Conservation (phyloP, 2,113 vertebrate species). For the Hippocampus abdominalis region DNA sequence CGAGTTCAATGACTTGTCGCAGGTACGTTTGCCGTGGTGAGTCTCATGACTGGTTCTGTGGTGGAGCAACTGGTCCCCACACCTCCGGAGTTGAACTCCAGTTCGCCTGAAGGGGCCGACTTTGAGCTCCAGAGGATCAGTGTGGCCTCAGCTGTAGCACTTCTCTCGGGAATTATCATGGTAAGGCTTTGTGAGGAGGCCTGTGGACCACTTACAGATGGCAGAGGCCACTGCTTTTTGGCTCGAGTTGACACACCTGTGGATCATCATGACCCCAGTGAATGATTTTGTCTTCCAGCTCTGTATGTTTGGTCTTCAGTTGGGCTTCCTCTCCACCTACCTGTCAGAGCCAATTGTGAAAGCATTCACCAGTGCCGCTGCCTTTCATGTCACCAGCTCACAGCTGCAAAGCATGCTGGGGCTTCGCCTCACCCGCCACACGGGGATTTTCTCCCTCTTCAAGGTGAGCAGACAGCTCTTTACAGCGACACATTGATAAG, state of each 20-base stretch:
- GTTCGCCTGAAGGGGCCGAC: constrained; percentile 65
- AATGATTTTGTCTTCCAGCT: constrained; percentile 63
- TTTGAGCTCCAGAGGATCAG: constrained; percentile 80
- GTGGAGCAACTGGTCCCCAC: constrained; percentile 82
- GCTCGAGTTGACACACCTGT: background rate
- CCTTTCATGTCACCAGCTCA: constrained; percentile 85
- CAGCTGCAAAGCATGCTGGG: constrained; percentile 88
- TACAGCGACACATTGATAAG: background rate
- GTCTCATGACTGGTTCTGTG: constrained; percentile 86
- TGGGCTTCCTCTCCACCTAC: constrained; percentile 87
- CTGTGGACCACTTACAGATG: background rate
- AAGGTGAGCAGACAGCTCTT: constrained; percentile 65
- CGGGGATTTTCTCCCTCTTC: constrained; percentile 84
- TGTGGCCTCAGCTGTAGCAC: constrained; percentile 80
- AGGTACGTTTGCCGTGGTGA: constrained; percentile 91
- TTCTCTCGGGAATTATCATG: constrained; percentile 84
- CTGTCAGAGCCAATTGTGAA: constrained; percentile 89
- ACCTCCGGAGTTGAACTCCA: constrained; percentile 72
- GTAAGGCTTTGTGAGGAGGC: constrained; percentile 46
- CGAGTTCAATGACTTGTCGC: constrained; percentile 10
- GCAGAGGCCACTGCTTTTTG: background rate
- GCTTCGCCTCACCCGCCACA: constrained; percentile 79
- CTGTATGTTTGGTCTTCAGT: constrained; percentile 83
- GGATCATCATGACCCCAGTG: background rate
- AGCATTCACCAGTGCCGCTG: constrained; percentile 87